phyloP scores from a whole-genome alignment of 2,888 invertebrate genomes.

The Lordiphosa fenestrarum region DNA sequence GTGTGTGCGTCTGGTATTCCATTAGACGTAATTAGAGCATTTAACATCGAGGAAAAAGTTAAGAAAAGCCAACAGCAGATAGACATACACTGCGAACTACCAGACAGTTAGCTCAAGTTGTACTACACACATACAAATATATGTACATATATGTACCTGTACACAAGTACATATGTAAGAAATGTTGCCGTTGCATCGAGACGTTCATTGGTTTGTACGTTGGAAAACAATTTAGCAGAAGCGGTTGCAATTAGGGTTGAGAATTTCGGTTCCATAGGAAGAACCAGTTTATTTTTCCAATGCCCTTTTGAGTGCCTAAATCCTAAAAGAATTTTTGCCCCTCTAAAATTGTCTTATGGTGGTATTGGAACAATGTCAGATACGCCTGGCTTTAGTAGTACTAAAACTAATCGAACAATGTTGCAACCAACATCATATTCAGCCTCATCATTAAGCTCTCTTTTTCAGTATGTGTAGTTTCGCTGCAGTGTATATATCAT shows the following conservation, averaged over 20 bases:
- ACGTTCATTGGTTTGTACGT: slow-evolving; percentile 10
- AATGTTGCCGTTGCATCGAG: neutral
- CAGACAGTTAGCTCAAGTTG: slow-evolving; percentile 32
- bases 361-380: too few species aligned
- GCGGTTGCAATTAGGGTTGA: slow-evolving; percentile 12
- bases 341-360: too few species aligned
- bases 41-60: slow-evolving; percentile 63
- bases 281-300: neutral
- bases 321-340: too few species aligned
- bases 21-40: slow-evolving; percentile 75
- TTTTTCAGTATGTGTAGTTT: too few species aligned
- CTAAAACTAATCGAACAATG: too few species aligned
- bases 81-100: slow-evolving; percentile 25
- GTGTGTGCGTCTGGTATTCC: slow-evolving; percentile 45
- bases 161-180: neutral
- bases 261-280: neutral
- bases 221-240: slow-evolving; percentile 45
- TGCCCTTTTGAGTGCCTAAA: neutral
- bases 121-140: slow-evolving; percentile 15
- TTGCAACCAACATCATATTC: too few species aligned
- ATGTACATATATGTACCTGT: neutral
- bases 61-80: slow-evolving; percentile 51
- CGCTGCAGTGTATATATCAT: too few species aligned
- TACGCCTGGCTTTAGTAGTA: too few species aligned
- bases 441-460: too few species aligned